Base-by-base conservation (phyloP, 2,113 vertebrate species). In the Fregata magnificens region DNA sequence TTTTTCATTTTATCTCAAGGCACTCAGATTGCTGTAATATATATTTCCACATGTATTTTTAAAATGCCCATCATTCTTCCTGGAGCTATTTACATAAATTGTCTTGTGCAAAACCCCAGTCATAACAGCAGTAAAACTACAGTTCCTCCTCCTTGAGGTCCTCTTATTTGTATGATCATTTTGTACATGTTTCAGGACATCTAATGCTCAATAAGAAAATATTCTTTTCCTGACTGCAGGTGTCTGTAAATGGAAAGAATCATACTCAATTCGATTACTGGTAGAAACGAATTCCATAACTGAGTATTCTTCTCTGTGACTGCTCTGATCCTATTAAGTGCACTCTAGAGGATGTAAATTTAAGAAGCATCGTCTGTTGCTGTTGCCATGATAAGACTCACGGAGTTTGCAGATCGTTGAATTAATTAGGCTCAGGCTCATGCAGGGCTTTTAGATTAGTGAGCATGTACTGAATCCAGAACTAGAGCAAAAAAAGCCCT, bases 381-480 rank as follows among this genome's bases (percentile, higher is more conserved):
- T 93, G 82, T 96, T 97, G 72, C 90, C 85, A 84, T 90, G 82
- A 92, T 93, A 95, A 95, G 76, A 88, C 53, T 92, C 82, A 71
- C 47, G 80, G 80, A 90, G 86, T 95, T 80, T 96, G 82, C 88
- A 96, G 92, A 88, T 92, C 63, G 1, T 78, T 96, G 95, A 95
- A 95, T 97, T 93, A 96, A 96, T 94, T 94, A 96, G 87, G 62
- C 58, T 85, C 17, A 92, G 76, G 62, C 85, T 95, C 88, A 88
- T 88, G 90, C 82, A 90, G 88, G 26, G 63, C 16, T 90, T 92
- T 95, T 94, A 94, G 78, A 88, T 92, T 95, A 78, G 82, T 47
- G 86, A 88, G 77, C 63, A 95, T 76, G 82, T 71, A 90, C 76
- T 92, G 94, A 95, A 95, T 92, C 82, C 76, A 86, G 82, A 96